These are phyloP conservation scores for Steinernema khuongi DNA, from an alignment of 1,140 invertebrate species.

Conservation along the genomic window DNA sequence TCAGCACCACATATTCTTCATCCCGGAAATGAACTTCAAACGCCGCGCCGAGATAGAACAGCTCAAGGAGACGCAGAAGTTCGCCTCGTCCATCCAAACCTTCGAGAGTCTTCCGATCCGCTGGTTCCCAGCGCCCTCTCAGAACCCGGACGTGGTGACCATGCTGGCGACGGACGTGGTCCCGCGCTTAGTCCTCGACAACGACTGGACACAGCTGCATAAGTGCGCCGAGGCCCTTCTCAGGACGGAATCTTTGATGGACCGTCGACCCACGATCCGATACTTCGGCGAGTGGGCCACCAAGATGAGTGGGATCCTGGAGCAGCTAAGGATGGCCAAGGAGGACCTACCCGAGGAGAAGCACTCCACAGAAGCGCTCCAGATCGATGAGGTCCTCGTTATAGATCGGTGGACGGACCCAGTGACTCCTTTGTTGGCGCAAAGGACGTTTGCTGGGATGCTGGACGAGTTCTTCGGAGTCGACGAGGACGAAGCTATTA, in stretches of 20 bases:
- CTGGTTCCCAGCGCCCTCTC: not conserved
- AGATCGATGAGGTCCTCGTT: conserved; percentile 66
- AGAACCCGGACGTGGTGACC: not conserved
- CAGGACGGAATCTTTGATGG: conserved; percentile 20
- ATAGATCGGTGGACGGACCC: conserved; percentile 84
- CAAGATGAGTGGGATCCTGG: conserved; percentile 6
- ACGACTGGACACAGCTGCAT: conserved; percentile 38
- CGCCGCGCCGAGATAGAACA: not conserved
- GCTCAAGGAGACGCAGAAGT: not conserved
- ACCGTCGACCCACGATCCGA: conserved; percentile 22
- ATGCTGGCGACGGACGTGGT: not conserved
- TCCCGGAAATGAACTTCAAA: not conserved
- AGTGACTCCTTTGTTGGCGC: conserved; percentile 81
- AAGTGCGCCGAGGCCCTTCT: conserved; percentile 32
- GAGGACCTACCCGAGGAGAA: not conserved
- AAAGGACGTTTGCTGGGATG: conserved; percentile 92
- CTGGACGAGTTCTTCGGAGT: conserved; percentile 84
- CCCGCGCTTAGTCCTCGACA: conserved; percentile 24
- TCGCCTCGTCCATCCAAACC: not conserved
- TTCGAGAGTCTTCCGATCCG: not conserved
- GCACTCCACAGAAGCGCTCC: conserved; percentile 9
- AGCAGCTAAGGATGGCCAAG: conserved; percentile 6
- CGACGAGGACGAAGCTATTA: conserved; percentile 52
- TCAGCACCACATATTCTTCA: conserved; percentile 3
- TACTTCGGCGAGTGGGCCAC: conserved; percentile 16